Conservation (phyloP, 2,888 invertebrate genomes). For the Chrysolina americana region DNA sequence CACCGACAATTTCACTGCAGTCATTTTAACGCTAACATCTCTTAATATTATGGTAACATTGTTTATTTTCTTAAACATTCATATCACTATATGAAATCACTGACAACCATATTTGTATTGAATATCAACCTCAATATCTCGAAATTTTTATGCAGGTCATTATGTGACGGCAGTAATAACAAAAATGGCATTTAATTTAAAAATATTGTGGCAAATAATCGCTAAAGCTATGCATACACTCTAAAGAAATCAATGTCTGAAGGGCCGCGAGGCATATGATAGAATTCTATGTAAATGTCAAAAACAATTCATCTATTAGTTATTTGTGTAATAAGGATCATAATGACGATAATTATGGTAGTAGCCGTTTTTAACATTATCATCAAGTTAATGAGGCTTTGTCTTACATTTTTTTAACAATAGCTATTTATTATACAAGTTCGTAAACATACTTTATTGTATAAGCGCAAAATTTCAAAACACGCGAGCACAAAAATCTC, state of each 20-base stretch:
- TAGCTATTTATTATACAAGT: no score
- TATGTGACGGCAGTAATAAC: not conserved
- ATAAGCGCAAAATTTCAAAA: no score
- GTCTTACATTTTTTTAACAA: no score
- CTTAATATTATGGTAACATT: conserved; percentile 58
- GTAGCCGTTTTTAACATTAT: no score
- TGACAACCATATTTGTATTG: conserved; percentile 47
- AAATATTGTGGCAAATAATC: not conserved
- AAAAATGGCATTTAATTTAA: conserved; percentile 15
- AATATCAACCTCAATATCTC: conserved; percentile 54
- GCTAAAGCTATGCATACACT: conserved; percentile 8
- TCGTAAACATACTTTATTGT: no score
- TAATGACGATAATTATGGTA: no score
- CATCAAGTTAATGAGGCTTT: no score
- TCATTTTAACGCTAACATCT: conserved; percentile 50
- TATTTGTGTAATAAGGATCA: no score
- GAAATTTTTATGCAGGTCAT: conserved; percentile 21
- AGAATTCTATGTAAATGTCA: conserved; percentile 23
- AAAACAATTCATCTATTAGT: conserved; percentile 34
- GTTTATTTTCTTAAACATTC: conserved; percentile 52
- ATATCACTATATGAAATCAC: conserved; percentile 54
- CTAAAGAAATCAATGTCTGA: conserved; percentile 25
- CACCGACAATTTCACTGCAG: conserved; percentile 58
- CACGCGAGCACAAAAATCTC: no score
- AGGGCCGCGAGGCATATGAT: conserved; percentile 24